Evolutionary conservation across 2,113 vertebrate genomes (phyloP), one percentile per base, ranked within the genome.

Genomic region (Todiramphus chloris): DNA sequence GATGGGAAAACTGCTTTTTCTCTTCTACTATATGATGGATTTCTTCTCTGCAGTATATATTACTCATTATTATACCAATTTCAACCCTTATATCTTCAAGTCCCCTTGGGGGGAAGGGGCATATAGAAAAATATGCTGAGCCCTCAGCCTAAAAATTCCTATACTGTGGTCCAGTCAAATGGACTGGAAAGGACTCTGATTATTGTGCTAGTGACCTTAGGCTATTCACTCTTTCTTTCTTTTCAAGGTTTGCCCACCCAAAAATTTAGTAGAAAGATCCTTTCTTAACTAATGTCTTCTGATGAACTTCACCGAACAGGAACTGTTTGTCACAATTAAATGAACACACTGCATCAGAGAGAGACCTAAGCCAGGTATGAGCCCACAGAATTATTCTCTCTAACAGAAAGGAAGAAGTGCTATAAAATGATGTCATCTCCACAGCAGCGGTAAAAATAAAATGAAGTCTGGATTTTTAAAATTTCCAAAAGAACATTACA

Each of bases 401-500:
- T 75, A 66, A 37, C 16, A 33, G 72, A 63, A 85, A 28, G 56
- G 11, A 90, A 96, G 80, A 73, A 21, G 20, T 70, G 44, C 31
- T 55, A 73, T 73, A 77, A 93, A 95, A 91, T 55, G 25, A 33
- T 87, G n/a, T 44, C 67, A 91, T 86, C 10, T 62, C 12, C 56
- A 43, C 33, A 92, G 46, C 21, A 69, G 33, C 74, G 24, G 10
- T 60, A 37, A 60, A 81, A 89, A 27, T 66, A 60, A 73, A 76
- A 44, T 7, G 24, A 35, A 84, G 44, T 60, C 39, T 82, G 16
- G 17, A 92, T 69, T 72, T 66, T 63, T 97, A 77, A 89, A 83
- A 82, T 87, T 97, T 97, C 27, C 62, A 51, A 87, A 83, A 86
- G 56, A 88, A 46, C 31, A 90, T 87, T 93, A 43, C 60, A 96